Percentiles rank a stretch among this genome's conserved stretches.
These are phyloP conservation scores for Amazona vittata DNA, from an alignment of 2,113 vertebrate genomes.

Conservation along the genomic window DNA sequence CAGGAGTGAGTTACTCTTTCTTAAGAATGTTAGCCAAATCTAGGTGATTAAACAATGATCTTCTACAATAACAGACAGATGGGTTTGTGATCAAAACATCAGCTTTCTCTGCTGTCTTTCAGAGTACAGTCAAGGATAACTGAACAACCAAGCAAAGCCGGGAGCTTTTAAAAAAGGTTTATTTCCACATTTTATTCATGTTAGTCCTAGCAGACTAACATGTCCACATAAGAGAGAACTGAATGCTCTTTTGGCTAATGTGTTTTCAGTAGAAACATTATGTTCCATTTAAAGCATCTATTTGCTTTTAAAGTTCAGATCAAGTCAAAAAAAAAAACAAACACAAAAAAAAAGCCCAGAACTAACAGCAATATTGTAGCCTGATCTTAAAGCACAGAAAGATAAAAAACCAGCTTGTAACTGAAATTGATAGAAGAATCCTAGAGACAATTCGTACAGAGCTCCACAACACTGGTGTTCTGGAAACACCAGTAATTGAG, in stretches of 20 bases:
- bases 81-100: background rate
- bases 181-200: constrained; percentile 6
- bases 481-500: background rate
- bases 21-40: background rate
- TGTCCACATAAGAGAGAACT: background rate
- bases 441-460: background rate
- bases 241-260: constrained; percentile 1
- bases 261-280: background rate
- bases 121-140: background rate
- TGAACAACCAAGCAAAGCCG: background rate
- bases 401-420: background rate
- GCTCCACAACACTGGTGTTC: background rate
- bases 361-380: background rate
- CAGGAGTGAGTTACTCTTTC: background rate
- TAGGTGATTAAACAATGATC: background rate
- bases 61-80: background rate
- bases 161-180: background rate
- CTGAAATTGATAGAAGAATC: background rate
- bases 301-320: background rate
- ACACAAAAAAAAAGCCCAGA: background rate
- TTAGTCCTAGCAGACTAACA: background rate
- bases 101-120: background rate
- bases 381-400: background rate
- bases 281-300: background rate
- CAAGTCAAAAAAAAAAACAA: background rate